Evolutionary conservation across 92 coral and sea anemone genomes (phyloP).

Genomic region (Palythoa grandis): DNA sequence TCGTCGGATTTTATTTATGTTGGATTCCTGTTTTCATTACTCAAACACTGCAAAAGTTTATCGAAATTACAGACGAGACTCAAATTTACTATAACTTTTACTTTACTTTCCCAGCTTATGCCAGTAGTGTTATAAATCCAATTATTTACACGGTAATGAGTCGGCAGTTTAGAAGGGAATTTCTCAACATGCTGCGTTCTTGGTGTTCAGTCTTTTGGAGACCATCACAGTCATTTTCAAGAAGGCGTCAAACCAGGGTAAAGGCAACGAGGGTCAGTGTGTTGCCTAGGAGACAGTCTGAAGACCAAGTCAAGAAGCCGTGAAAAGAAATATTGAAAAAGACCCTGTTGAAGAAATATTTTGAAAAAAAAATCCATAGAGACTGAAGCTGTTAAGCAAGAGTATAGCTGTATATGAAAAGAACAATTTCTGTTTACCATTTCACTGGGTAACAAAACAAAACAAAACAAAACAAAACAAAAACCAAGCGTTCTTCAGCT

Average conservation of each 20-base stretch:
- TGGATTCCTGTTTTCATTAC: constrained; percentile 8
- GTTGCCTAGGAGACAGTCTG: neutral
- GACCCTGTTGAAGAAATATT: too few relatives aligned
- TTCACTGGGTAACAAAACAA: too few relatives aligned
- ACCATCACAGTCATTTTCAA: neutral
- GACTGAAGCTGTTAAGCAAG: too few relatives aligned
- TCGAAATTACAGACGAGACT: neutral
- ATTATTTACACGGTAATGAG: neutral
- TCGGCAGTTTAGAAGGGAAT: neutral
- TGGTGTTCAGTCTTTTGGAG: neutral
- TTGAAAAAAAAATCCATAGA: too few relatives aligned
- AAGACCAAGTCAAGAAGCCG: too few relatives aligned
- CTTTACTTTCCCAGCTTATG: constrained; percentile 1
- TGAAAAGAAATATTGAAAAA: too few relatives aligned
- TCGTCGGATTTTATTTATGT: neutral
- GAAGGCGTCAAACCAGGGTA: neutral
- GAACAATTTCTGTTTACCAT: too few relatives aligned
- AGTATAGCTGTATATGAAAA: too few relatives aligned
- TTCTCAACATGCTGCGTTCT: neutral
- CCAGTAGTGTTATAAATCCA: constrained; percentile 9
- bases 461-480: too few relatives aligned
- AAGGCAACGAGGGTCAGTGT: neutral
- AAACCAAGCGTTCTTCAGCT: too few relatives aligned
- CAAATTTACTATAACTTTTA: neutral
- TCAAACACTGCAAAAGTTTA: neutral